phyloP scores from a whole-genome alignment of 2,797 vertebrate genomes.

The Lepilemur septentrionalis region DNA sequence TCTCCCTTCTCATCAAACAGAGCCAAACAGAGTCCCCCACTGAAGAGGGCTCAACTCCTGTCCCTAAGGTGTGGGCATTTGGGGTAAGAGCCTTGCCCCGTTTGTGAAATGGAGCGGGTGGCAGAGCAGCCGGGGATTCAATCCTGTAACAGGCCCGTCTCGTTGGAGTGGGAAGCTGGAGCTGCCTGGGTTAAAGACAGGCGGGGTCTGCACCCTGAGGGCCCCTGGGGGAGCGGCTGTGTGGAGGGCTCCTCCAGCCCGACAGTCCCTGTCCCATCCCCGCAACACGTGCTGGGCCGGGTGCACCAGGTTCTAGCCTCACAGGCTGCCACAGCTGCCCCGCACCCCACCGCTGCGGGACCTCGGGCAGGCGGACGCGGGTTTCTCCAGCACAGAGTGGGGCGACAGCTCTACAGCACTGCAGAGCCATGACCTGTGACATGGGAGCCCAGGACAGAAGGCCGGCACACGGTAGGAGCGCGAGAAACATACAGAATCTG shows the following conservation, averaged over 20 bases:
- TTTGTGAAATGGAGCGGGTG: too few species aligned
- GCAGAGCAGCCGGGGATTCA: rapidly evolving
- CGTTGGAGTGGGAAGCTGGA: rapidly evolving
- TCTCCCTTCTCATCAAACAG: not conserved
- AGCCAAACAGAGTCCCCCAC: not conserved
- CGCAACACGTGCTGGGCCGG: rapidly evolving
- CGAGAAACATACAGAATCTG: rapidly evolving
- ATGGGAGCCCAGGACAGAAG: not conserved
- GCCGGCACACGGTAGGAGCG: too few species aligned
- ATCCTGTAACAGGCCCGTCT: not conserved
- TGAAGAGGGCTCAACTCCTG: not conserved
- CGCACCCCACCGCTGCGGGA: not conserved
- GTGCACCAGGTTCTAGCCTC: not conserved
- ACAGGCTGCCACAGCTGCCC: rapidly evolving
- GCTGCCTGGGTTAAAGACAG: not conserved
- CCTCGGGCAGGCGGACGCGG: not conserved
- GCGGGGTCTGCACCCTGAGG: not conserved
- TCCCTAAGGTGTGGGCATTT: not conserved
- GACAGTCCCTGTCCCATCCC: not conserved
- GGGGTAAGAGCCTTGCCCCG: not conserved
- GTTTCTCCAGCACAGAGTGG: not conserved
- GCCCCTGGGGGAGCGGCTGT: not conserved
- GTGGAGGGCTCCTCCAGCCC: not conserved
- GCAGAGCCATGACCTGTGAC: not conserved
- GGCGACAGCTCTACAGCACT: not conserved